Conservation (phyloP, 35 echinoderm and acorn worm species). For the Acanthaster planci region DNA sequence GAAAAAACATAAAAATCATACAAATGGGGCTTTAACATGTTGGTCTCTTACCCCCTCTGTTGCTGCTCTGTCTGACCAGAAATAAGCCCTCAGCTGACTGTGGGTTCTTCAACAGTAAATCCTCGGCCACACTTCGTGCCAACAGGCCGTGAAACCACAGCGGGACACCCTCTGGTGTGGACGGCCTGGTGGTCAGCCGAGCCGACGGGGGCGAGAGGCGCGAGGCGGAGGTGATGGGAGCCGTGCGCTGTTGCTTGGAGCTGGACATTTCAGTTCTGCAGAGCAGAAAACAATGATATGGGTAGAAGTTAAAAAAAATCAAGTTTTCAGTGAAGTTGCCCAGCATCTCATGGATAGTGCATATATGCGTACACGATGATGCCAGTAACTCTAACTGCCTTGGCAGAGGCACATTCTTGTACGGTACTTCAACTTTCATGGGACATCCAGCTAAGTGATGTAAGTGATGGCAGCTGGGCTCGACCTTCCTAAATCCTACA, state of each 20-base stretch:
- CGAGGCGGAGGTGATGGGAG: conserved; percentile 1
- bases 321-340: no score
- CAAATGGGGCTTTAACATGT: neutral
- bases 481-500: no score
- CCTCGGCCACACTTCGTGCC: conserved; percentile 80
- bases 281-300: neutral
- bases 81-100: conserved; percentile 67
- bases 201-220: neutral
- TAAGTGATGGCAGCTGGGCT: no score
- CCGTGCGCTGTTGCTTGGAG: conserved; percentile 10
- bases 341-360: no score
- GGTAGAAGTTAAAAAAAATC: no score
- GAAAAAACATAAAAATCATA: neutral
- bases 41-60: conserved; percentile 78
- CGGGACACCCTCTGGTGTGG: conserved; percentile 54
- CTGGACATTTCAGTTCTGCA: conserved; percentile 19
- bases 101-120: conserved; percentile 76
- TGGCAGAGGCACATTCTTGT: no score
- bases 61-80: conserved; percentile 89
- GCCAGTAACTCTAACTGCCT: no score
- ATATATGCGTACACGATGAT: no score
- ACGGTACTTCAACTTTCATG: no score
- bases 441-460: no score
- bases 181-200: neutral
- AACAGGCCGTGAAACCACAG: conserved; percentile 94